Percentiles rank a stretch among this genome's conserved stretches.
Conservation (phyloP, 1,140 invertebrate genomes). For the Lordiphosa collinella region DNA sequence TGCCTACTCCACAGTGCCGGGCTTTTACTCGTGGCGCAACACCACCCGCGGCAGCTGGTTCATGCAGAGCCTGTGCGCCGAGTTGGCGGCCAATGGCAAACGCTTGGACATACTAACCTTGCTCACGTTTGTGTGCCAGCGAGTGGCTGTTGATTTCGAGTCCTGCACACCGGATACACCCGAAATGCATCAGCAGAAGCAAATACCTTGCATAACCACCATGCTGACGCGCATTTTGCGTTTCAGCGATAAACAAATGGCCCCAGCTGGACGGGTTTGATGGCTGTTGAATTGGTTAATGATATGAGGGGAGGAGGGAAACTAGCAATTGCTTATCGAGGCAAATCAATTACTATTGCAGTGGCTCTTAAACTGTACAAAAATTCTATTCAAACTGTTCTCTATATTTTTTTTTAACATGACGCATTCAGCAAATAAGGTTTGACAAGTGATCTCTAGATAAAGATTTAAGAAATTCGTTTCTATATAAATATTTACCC, state of each 20-base stretch:
- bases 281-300: slow-evolving; percentile 20
- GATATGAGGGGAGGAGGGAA: slow-evolving; percentile 15
- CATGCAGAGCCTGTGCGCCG: slow-evolving; percentile 94
- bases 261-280: slow-evolving; percentile 49
- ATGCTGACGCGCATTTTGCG: slow-evolving; percentile 93
- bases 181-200: slow-evolving; percentile 95
- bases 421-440: slow-evolving; percentile 2
- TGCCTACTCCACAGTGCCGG: slow-evolving; percentile 95
- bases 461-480: no score
- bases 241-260: slow-evolving; percentile 82
- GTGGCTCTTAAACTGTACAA: slow-evolving; percentile 6
- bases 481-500: no score
- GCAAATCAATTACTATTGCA: slow-evolving; percentile 3
- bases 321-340: neutral
- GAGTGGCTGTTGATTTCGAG: slow-evolving; percentile 93
- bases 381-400: slow-evolving; percentile 3
- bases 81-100: slow-evolving; percentile 86
- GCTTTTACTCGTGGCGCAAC: slow-evolving; percentile 97
- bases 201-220: slow-evolving; percentile 95
- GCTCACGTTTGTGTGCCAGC: slow-evolving; percentile 92
- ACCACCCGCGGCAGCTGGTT: slow-evolving; percentile 97
- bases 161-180: slow-evolving; percentile 91
- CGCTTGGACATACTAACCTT: slow-evolving; percentile 91
- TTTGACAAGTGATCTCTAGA: neutral
- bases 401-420: slow-evolving; percentile 2